Evolutionary conservation across 2,888 invertebrate genomes (phyloP).

Genomic region (Steinernema hermaphroditum): DNA sequence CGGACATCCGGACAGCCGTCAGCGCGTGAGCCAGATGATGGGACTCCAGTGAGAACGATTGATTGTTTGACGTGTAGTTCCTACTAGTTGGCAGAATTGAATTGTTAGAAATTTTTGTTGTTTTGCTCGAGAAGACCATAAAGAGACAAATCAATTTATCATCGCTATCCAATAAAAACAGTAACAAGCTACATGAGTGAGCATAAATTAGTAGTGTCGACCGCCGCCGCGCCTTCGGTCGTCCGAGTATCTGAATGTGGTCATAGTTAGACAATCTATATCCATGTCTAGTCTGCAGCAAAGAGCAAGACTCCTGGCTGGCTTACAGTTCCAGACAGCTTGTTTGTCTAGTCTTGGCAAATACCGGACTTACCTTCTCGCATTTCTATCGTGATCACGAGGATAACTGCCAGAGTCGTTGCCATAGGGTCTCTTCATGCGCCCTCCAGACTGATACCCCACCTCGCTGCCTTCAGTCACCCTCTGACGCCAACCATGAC

Average conservation of each 20-base stretch:
- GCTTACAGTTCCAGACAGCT: no score
- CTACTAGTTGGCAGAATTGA: background rate
- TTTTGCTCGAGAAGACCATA: background rate
- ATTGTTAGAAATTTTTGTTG: constrained; percentile 19
- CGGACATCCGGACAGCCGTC: constrained; percentile 57
- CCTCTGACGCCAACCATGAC: background rate
- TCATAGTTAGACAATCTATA: no score
- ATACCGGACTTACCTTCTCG: constrained; percentile 8
- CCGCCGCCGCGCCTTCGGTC: no score
- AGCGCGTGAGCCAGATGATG: constrained; percentile 57
- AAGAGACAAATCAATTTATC: no score
- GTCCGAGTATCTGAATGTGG: no score
- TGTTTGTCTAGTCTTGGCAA: no score
- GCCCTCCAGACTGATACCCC: background rate
- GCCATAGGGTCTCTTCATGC: background rate
- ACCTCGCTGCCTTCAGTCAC: background rate
- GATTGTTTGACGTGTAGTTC: background rate
- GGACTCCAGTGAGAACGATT: background rate
- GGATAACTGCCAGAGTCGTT: background rate
- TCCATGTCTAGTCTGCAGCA: no score
- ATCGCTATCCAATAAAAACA: no score
- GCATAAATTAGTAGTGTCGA: no score
- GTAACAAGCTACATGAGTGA: no score
- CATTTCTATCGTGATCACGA: background rate
- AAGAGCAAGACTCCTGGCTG: no score